Percentiles rank a stretch among this genome's conserved stretches.
These are phyloP conservation scores for Lamellibrachia satsuma DNA, from an alignment of 2,888 invertebrate species.

Conservation along the genomic window DNA sequence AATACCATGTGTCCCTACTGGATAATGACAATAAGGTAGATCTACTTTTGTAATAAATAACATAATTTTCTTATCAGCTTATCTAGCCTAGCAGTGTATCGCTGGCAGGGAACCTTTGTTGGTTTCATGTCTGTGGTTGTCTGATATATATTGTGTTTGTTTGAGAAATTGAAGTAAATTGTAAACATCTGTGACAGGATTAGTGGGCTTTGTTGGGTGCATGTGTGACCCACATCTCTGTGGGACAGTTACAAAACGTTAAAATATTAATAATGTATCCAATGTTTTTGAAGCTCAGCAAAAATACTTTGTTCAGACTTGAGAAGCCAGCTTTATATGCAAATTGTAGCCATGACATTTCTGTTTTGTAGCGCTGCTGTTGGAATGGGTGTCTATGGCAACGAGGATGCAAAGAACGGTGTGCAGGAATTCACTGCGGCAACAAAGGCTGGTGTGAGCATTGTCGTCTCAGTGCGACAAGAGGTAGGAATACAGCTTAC, in stretches of 20 bases:
- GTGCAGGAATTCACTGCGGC: constrained; percentile 75
- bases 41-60: not conserved
- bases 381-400: constrained; percentile 89
- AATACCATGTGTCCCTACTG: too few species aligned
- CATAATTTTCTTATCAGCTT: not conserved
- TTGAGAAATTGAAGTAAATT: not conserved
- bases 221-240: not conserved
- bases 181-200: not conserved
- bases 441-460: not conserved
- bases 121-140: not conserved
- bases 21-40: not conserved
- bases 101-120: not conserved
- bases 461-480: not conserved
- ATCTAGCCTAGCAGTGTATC: not conserved
- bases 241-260: not conserved
- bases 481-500: constrained; percentile 2
- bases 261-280: not conserved
- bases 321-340: not conserved
- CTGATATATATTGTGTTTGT: not conserved
- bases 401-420: constrained; percentile 92
- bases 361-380: constrained; percentile 75
- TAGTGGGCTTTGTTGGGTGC: not conserved
- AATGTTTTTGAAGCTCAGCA: not conserved
- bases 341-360: not conserved
- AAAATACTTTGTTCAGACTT: not conserved